Evolutionary conservation across 2,113 vertebrate genomes (phyloP).

Genomic region (Fulica atra): DNA sequence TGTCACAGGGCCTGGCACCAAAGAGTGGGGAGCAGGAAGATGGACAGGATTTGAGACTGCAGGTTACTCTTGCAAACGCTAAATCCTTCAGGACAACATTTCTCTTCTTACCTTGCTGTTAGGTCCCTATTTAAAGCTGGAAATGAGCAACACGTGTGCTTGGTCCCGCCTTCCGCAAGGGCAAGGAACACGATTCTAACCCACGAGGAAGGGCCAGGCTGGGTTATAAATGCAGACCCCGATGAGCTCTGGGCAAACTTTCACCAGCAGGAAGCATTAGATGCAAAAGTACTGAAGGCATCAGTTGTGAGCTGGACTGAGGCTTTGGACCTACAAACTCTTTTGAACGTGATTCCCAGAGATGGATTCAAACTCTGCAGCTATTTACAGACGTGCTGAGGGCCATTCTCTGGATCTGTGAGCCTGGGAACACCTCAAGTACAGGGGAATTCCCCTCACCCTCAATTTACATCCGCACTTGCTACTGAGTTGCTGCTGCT

Average conservation of each 20-base stretch:
- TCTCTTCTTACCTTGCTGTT: neutral
- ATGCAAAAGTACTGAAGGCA: neutral
- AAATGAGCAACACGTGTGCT: neutral
- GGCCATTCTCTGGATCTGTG: fast-evolving
- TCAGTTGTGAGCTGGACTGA: neutral
- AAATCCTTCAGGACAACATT: neutral
- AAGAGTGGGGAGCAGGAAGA: neutral
- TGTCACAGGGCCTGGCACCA: neutral
- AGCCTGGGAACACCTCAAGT: neutral
- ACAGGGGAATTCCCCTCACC: neutral
- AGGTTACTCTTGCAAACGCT: neutral
- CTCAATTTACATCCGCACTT: neutral
- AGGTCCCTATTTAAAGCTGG: neutral
- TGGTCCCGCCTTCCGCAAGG: neutral
- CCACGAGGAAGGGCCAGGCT: fast-evolving
- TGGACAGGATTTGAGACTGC: neutral
- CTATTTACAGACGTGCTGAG: neutral
- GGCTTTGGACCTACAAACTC: neutral
- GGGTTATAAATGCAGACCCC: neutral
- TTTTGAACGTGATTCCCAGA: neutral
- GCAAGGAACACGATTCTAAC: neutral
- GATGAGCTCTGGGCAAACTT: neutral
- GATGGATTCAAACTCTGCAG: neutral
- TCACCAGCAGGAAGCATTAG: neutral
- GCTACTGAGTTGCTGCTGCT: neutral